Conservation (phyloP, 2,113 vertebrate genomes). For the Circaetus cinerascens region DNA sequence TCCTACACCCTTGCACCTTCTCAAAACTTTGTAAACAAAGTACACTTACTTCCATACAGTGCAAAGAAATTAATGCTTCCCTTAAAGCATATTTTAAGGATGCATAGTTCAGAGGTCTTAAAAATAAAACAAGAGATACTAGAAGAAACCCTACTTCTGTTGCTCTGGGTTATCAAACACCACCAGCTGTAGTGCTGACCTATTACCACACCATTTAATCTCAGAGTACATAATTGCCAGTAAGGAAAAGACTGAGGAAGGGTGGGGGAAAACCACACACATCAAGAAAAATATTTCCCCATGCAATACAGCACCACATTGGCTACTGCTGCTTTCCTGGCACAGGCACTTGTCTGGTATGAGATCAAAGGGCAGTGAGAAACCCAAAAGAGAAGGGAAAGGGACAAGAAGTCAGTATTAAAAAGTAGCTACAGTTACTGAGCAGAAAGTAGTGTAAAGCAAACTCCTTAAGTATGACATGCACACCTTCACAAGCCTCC, state of each 20-base stretch:
- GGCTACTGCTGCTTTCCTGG: background rate
- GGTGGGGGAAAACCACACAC: background rate
- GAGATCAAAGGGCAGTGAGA: background rate
- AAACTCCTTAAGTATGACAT: background rate
- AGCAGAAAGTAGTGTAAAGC: background rate
- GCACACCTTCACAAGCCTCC: background rate
- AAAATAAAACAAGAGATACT: background rate
- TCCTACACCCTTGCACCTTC: background rate
- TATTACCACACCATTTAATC: background rate
- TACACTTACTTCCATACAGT: background rate
- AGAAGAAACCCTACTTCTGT: background rate
- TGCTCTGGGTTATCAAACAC: background rate
- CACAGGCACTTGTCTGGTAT: background rate
- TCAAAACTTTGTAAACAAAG: background rate
- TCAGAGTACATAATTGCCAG: background rate
- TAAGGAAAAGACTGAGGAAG: background rate
- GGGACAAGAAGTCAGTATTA: background rate
- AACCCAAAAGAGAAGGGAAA: background rate
- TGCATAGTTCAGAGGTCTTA: background rate
- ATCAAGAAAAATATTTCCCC: background rate
- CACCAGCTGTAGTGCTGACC: background rate
- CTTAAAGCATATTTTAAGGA: background rate
- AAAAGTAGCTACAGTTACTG: background rate
- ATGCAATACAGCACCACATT: fast-evolving
- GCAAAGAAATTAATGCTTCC: background rate